phyloP scores from a whole-genome alignment of 2,797 vertebrate species.

The Ataeniobius toweri region DNA sequence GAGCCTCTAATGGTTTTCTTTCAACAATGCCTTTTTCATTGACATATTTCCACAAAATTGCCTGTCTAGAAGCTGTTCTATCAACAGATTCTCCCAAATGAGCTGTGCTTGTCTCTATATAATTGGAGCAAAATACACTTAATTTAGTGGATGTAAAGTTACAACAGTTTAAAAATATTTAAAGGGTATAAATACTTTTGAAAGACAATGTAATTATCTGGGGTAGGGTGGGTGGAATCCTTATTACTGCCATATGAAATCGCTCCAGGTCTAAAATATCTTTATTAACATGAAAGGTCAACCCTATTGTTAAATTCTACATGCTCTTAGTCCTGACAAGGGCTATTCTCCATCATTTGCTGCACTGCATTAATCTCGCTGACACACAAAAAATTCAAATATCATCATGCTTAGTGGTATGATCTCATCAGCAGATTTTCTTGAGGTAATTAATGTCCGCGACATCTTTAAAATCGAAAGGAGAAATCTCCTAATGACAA shows the following conservation, averaged over 20 bases:
- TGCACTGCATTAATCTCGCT: constrained; percentile 34
- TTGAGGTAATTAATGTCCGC: constrained; percentile 61
- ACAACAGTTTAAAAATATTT: background rate
- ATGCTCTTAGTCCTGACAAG: constrained; percentile 17
- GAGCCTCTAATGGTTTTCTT: background rate
- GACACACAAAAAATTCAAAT: constrained; percentile 51
- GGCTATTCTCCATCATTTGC: constrained; percentile 28
- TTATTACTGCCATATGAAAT: constrained; percentile 40
- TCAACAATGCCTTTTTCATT: background rate
- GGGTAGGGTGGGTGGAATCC: constrained; percentile 10
- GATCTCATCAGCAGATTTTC: constrained; percentile 61
- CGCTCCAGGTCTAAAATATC: constrained; percentile 21
- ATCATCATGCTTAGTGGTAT: constrained; percentile 44
- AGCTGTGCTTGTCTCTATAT: background rate
- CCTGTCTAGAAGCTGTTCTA: no score
- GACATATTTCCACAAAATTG: background rate
- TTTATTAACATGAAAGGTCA: constrained; percentile 53
- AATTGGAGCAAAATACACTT: background rate
- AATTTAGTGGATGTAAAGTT: no score
- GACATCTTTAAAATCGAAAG: constrained; percentile 65
- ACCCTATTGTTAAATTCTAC: constrained; percentile 41
- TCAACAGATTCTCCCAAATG: no score
- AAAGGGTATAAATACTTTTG: background rate
- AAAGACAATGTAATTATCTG: constrained; percentile 7
- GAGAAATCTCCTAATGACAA: constrained; percentile 59